Evolutionary conservation across 2,113 vertebrate species (phyloP), one percentile per base, ranked within the genome.

Genomic region (Leucoraja erinaceus): DNA sequence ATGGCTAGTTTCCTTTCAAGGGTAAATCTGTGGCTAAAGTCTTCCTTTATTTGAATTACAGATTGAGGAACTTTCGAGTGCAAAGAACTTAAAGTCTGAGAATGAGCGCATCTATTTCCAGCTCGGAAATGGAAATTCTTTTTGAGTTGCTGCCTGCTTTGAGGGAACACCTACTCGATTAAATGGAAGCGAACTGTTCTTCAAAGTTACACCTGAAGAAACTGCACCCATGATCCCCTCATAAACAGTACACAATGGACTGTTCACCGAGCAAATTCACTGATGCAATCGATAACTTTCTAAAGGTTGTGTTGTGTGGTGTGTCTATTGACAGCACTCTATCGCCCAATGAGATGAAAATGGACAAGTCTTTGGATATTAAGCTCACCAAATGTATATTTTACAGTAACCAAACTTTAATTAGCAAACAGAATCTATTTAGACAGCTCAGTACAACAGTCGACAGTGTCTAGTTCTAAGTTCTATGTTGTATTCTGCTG

Each of bases 1-100:
- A 66, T 66, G 59, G 28, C 59, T 63, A 63, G 59, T 88, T 88
- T 88, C 28, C n/a, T 88, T 83, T 88, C 59, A 88, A 33, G 83
- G 54, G 83, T 66, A 88, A n/a, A 16, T 63, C 31, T 66, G 83
- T 31, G n/a, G 59, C 83, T 22, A 88, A 16, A 88, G 25, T 66
- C 28, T 31, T 5, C 28, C 61, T 63, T 63, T 66, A 3, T 59
- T 20, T 7, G 83, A 88, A 31, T n/a, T 63, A 88, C 1, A 88
- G 14, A 61, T 7, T 18, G 59, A 88, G 28, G n/a, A n/a, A 66
- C 28, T 66, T 33, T 63, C 1, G 5, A 18, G 28, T 18, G 28
- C 25, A n/a, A 66, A n/a, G 3, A 16, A 88, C 14, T 88, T 18
- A 18, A 33, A 31, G n/a, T 33, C 59, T 86, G 59, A 61, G n/a